Evolutionary conservation across 2,113 vertebrate species (phyloP).

Genomic region (Saguinus midas): DNA sequence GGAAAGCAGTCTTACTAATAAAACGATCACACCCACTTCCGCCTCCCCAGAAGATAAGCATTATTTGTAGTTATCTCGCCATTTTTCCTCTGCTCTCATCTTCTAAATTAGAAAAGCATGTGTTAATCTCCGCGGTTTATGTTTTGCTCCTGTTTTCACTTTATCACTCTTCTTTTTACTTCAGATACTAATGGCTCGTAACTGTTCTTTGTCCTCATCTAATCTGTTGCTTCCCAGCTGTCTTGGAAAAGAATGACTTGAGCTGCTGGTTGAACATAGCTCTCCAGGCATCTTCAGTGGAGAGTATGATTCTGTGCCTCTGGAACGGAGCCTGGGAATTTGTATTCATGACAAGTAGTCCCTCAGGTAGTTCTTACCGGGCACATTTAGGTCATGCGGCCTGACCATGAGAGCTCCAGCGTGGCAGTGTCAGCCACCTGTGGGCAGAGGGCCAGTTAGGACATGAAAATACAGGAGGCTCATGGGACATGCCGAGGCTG

Average conservation of each 20-base stretch:
- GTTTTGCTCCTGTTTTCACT: conserved; percentile 17
- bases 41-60: background rate
- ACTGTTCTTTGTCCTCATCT: background rate
- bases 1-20: background rate
- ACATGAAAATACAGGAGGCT: background rate
- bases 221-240: background rate
- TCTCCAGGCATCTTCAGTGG: background rate
- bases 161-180: background rate
- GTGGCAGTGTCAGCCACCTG: rapidly evolving
- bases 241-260: background rate
- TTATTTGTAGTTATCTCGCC: background rate
- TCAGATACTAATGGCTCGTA: background rate
- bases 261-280: background rate
- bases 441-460: background rate
- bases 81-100: background rate
- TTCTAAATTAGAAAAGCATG: background rate
- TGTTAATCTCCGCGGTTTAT: background rate
- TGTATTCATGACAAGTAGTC: rapidly evolving
- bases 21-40: background rate
- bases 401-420: background rate
- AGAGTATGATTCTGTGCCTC: background rate
- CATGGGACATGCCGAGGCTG: background rate
- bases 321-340: background rate
- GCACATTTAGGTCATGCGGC: background rate
- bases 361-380: background rate